Base-by-base conservation (phyloP, 2,797 vertebrate genomes). In the Discoglossus pictus region DNA sequence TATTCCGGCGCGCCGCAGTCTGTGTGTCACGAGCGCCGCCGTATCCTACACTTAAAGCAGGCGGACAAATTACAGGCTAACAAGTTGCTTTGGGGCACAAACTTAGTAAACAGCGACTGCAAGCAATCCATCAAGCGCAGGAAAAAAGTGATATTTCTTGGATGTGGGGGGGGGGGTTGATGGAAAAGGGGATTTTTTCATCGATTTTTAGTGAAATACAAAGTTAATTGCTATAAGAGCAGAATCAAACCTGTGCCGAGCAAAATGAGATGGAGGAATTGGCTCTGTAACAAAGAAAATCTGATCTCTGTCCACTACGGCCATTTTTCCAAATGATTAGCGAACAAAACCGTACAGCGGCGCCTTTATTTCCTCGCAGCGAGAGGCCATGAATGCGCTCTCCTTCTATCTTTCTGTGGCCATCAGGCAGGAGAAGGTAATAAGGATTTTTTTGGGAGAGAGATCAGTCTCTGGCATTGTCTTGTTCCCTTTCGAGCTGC, bases 311-410 rank as follows among this genome's bases (percentile, higher is more conserved):
- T 24, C 56, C 56, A 17, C 24, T 36, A 21, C 11, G 47, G 13
- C 56, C 47, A 52, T 52, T 68, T 40, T 68, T 17, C 42, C 24
- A 20, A 4, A 8, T 61, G 65, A 60, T 68, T 52, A 52, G 38
- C 27, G 65, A 52, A 36, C 13, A 20, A 23, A 21, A 20, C n/a
- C 6, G 43, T 39, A 20, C 34, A 25, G 55, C 6, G 9, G 15
- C 50, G 12, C 5, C 40, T 15, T 46, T 39, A 17, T 13, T 52
- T 24, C 43, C 15, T 17, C 65, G 3, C 58, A 61, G 66, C 58
- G 8, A 54, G 50, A 12, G 27, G 2, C 55, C 23, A 8, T 2
- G 31, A 69, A 69, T 61, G 58, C n/a, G 11, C 9, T 39, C 46
- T 68, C 47, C 13, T 35, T 61, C 13, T 31, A 20, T 15, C 18